Percentiles rank a stretch among this genome's conserved stretches.
phyloP scores from a whole-genome alignment of 2,113 vertebrate genomes.

The Pituophis catenifer region DNA sequence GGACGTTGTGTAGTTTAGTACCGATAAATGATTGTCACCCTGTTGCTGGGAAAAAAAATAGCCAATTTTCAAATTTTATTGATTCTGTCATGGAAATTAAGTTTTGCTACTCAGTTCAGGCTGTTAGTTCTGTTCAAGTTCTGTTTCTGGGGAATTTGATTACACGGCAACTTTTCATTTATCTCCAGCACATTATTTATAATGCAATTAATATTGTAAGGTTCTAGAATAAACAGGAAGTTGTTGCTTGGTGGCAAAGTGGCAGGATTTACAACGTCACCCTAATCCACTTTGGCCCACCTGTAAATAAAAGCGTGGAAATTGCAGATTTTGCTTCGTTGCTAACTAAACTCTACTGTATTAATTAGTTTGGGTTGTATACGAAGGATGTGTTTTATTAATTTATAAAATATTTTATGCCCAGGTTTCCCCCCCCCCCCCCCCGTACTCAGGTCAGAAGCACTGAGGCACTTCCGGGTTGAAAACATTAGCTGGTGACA shows the following conservation, averaged over 20 bases:
- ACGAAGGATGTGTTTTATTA: not conserved
- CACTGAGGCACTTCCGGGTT: too few species aligned
- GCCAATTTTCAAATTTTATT: slow-evolving; percentile 44
- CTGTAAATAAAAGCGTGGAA: not conserved
- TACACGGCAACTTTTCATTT: slow-evolving; percentile 16
- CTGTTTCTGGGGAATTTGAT: slow-evolving; percentile 49
- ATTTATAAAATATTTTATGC: not conserved
- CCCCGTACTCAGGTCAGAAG: too few species aligned
- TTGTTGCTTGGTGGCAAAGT: slow-evolving; percentile 33
- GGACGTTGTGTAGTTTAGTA: slow-evolving; percentile 28
- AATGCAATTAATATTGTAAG: slow-evolving; percentile 23
- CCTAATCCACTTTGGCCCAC: not conserved
- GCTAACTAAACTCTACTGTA: not conserved
- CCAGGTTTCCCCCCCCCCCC: too few species aligned
- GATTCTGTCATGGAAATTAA: slow-evolving; percentile 48
- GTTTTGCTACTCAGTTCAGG: slow-evolving; percentile 37
- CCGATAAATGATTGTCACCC: slow-evolving; percentile 17
- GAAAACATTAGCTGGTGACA: not conserved
- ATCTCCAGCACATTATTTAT: slow-evolving; percentile 28
- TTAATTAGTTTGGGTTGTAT: not conserved
- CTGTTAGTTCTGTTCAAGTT: slow-evolving; percentile 38
- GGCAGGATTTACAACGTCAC: slow-evolving; percentile 28
- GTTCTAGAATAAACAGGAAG: slow-evolving; percentile 26
- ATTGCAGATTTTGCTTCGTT: not conserved
- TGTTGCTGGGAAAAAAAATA: slow-evolving; percentile 13